Evolutionary conservation across 2,888 invertebrate genomes (phyloP), one percentile per base, ranked within the genome.

Genomic region (Plutella xylostella): DNA sequence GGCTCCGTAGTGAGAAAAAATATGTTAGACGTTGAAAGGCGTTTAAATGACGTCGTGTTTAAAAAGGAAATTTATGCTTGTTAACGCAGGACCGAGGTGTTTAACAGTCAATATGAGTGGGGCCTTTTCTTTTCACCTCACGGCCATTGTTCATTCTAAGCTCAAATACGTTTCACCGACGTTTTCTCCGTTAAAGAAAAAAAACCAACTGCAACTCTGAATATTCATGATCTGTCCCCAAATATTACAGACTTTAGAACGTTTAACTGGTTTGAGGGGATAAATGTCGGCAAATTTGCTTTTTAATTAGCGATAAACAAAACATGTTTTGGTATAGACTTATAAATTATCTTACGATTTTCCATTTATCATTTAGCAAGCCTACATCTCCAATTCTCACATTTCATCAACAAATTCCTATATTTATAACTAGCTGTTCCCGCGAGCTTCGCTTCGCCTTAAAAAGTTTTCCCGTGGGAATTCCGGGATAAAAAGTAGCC

Each of bases 121-220:
- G 63, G 58, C 72, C 77, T 76, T 78, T 78, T 72, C 74, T 35
- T 22, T 42, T 21, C 21, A 19, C 35, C 18, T 22, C 12, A 11
- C 19, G 53, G 53, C 52, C 63, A 75, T 79, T 78, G 70, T 74
- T 68, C 64, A 74, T 78, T 74, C 77, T 71, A 63, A 62, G 66
- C 65, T 59, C 64, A 68, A 68, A 70, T 68, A 62, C 54, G 62
- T 68, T 61, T 60, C 61, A 52, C 55, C 58, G 55, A 60, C 57
- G 64, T 74, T 78, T 76, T 68, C 72, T 72, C 68, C 61, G 60
- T 63, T 60, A 48, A 52, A 49, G 50, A 55, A 57, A 48, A 39
- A 45, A 41, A 45, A 57, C 54, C 55, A 62, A 60, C 54, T 53
- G 52, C 60, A 49, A 30, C 28, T 55, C 55, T 70, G 61, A 70